Base-by-base conservation (phyloP, 2,113 vertebrate genomes). In the Chroicocephalus ridibundus region DNA sequence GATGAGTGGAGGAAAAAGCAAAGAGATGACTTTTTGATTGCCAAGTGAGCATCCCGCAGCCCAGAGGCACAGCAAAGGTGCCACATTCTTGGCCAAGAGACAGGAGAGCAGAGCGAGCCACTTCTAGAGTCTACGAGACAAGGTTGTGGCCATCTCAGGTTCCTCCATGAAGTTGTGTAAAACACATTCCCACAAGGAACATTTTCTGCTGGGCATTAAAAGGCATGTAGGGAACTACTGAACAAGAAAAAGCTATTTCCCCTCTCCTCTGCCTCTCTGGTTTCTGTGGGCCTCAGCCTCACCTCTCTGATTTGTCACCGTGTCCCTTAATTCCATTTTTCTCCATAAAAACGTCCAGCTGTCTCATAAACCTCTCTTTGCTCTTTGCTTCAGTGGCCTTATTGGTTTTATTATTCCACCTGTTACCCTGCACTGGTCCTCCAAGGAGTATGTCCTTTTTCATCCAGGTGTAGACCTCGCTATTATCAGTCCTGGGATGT, bases 351-450 rank as follows among this genome's bases (percentile, higher is more conserved):
- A 54, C 0, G 0, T 66, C 32, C 26, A 54, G 1, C 25, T 75
- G 25, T n/a, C 40, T 88, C 76, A 61, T 54, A 93, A 78, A 47
- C 20, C 32, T 46, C 42, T 78, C 32, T 40, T 79, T 44, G 11
- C 1, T 83, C 27, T 70, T 88, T 89, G 38, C 36, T 93, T 76
- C 61, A 65, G 26, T 69, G 26, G 13, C 40, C 10, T 82, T 49
- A 69, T 2, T 79, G 34, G 40, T 49, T 85, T 80, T 85, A 72
- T 49, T 65, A 40, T 16, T 71, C 29, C 16, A 76, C 21, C 8
- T 75, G 31, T 34, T 82, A 66, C 1, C 0, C 1, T 1, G 1
- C 0, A 2, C 26, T 71, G 34, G 24, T 47, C 40, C 52, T 62
- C 22, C 13, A 64, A 75, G 40, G 16, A 82, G 14, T 36, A 55